phyloP scores from a whole-genome alignment of 2,888 invertebrate genomes.

The Ormyrus thymus region DNA sequence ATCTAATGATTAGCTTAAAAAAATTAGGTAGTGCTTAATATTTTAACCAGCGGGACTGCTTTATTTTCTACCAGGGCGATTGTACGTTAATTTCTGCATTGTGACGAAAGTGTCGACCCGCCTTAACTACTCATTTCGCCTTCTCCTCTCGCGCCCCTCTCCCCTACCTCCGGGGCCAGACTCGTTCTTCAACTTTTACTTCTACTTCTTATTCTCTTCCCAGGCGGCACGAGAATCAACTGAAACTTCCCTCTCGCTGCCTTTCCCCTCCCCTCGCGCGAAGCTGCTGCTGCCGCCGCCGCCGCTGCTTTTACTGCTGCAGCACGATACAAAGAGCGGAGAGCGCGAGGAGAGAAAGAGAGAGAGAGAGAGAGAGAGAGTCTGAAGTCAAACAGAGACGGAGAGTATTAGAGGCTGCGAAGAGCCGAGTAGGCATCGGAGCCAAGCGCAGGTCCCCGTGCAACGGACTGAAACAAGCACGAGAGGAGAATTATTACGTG shows the following conservation, averaged over 20 bases:
- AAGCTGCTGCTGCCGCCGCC: too few species aligned
- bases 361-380: slow-evolving; percentile 19
- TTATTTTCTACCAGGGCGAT: too few species aligned
- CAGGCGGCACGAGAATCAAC: slow-evolving; percentile 32
- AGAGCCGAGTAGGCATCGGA: not conserved
- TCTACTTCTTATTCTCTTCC: slow-evolving; percentile 41
- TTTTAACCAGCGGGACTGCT: too few species aligned
- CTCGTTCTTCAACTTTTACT: slow-evolving; percentile 49
- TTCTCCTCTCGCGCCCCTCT: not conserved
- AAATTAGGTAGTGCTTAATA: too few species aligned
- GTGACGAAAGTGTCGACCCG: too few species aligned
- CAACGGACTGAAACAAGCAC: not conserved
- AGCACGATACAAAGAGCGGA: not conserved
- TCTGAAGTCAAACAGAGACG: slow-evolving; percentile 12
- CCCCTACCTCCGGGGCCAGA: slow-evolving; percentile 9
- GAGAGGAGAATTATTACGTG: slow-evolving; percentile 5
- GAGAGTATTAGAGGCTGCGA: not conserved
- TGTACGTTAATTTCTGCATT: too few species aligned
- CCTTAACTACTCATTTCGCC: slow-evolving; percentile 1
- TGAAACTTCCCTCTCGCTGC: slow-evolving; percentile 20
- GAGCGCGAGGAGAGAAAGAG: not conserved
- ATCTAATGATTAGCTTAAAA: too few species aligned
- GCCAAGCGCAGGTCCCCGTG: too few species aligned
- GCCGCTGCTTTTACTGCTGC: not conserved
- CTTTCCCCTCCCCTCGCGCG: not conserved